Base-by-base conservation (phyloP, 2,113 vertebrate genomes). In the Trematomus loennbergii region DNA sequence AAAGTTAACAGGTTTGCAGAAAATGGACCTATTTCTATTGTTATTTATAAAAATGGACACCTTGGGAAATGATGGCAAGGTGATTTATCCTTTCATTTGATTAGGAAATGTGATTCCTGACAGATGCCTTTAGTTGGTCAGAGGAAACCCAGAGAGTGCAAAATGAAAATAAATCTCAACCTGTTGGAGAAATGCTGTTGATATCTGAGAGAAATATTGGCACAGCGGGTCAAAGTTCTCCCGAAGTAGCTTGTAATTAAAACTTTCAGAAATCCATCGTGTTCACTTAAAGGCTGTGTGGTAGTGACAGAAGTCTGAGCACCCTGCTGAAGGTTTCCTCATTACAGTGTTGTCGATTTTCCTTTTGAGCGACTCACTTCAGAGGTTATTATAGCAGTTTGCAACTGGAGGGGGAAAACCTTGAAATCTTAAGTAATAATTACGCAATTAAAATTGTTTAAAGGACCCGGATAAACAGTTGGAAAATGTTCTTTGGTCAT, bases 191-290 rank as follows among this genome's bases (percentile, higher is more conserved):
- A 70, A 75, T 12, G 18, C 54, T 45, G 62, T 80, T 78, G 80
- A 89, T 82, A 90, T 88, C 79, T 81, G 74, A 63, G 73, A 82
- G 70, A 87, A 82, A 73, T 68, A 71, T 62, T 64, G 62, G 50
- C 63, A 59, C 54, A 72, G 78, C 15, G 5, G 58, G n/a, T 12
- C 33, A 17, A 62, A 67, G 40, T 46, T 77, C 67, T 79, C 13
- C 57, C 49, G 36, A 75, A 79, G 58, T 54, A 80, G 71, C 25
- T 45, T 68, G 45, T 58, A 81, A 86, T 88, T 89, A 81, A 74
- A 88, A 79, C 61, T 77, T 79, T 65, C 25, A 79, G n/a, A 78
- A 81, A 40, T 69, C 57, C 57, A 63, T 70, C 49, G n/a, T 40
- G 60, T 46, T 72, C 68, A 61, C 59, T 77, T 86, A 59, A 67